These are phyloP conservation scores for Cottoperca gobio DNA, from an alignment of 2,797 vertebrate genomes.

Conservation along the genomic window DNA sequence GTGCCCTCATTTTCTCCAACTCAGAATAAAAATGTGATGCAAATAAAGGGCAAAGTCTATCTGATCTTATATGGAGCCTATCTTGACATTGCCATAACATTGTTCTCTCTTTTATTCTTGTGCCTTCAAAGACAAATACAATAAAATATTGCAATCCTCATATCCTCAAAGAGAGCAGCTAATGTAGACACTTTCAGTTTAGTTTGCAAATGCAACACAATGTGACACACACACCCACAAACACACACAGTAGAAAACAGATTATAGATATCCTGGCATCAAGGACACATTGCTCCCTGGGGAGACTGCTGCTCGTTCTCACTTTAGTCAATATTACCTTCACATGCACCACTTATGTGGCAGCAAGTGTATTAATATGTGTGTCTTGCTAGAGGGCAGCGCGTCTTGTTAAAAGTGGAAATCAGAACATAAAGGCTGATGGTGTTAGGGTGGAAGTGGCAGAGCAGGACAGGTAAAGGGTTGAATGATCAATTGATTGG, in stretches of 20 bases:
- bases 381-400: slow-evolving; percentile 65
- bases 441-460: slow-evolving; percentile 37
- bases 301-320: slow-evolving; percentile 75
- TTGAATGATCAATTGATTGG: slow-evolving; percentile 15
- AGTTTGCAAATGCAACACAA: slow-evolving; percentile 63
- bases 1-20: slow-evolving; percentile 72
- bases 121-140: slow-evolving; percentile 39
- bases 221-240: slow-evolving; percentile 4
- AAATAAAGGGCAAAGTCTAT: slow-evolving; percentile 66
- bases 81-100: slow-evolving; percentile 51
- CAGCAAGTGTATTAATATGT: slow-evolving; percentile 67
- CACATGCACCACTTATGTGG: slow-evolving; percentile 71
- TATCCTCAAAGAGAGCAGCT: slow-evolving; percentile 48
- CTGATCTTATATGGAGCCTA: slow-evolving; percentile 64
- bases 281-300: slow-evolving; percentile 81
- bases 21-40: slow-evolving; percentile 62
- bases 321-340: slow-evolving; percentile 82
- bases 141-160: slow-evolving; percentile 18
- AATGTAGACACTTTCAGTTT: slow-evolving; percentile 40
- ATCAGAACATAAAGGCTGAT: slow-evolving; percentile 58
- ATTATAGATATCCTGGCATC: slow-evolving; percentile 80
- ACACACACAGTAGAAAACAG: slow-evolving; percentile 60
- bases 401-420: slow-evolving; percentile 64
- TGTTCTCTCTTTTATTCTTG: slow-evolving; percentile 29
- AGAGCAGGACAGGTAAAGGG: slow-evolving; percentile 15